Conservation (phyloP, 2,888 invertebrate species). For the Caenorhabditis afra region DNA sequence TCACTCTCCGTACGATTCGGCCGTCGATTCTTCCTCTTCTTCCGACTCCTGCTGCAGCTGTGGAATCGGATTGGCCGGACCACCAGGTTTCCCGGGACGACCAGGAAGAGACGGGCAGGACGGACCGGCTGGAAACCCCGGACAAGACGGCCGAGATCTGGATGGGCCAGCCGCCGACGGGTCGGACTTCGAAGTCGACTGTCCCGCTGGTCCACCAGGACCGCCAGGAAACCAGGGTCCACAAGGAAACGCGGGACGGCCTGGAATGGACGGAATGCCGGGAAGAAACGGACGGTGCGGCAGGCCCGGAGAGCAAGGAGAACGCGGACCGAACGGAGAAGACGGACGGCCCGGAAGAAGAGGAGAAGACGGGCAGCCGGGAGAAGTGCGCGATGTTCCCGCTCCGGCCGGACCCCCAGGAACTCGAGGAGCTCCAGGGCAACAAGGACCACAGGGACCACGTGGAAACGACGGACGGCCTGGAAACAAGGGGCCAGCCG, state of each 20-base stretch:
- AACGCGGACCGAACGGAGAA: constrained; percentile 58
- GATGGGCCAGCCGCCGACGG: constrained; percentile 17
- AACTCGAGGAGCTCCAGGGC: constrained; percentile 49
- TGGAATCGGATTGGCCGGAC: constrained; percentile 55
- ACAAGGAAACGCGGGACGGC: constrained; percentile 62
- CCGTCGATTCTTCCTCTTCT: constrained; percentile 1
- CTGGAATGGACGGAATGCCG: constrained; percentile 61
- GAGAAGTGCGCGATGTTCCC: constrained; percentile 49
- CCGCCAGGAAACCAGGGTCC: constrained; percentile 65
- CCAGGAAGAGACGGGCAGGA: constrained; percentile 58
- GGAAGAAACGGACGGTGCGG: constrained; percentile 67
- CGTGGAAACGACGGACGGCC: constrained; percentile 60
- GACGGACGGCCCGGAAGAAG: constrained; percentile 53
- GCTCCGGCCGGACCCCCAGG: constrained; percentile 63
- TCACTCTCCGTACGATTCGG: constrained; percentile 38
- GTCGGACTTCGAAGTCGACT: constrained; percentile 44
- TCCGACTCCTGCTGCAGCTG: constrained; percentile 52
- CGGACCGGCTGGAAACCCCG: constrained; percentile 55
- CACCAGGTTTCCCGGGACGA: constrained; percentile 51
- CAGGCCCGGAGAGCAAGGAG: constrained; percentile 60
- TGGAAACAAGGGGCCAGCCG: constrained; percentile 50
- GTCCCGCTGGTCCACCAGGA: constrained; percentile 66
- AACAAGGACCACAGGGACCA: constrained; percentile 64
- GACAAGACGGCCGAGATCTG: constrained; percentile 47
- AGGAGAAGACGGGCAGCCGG: constrained; percentile 58